phyloP scores from a whole-genome alignment of 2,888 invertebrate species.

The Idaea biselata region DNA sequence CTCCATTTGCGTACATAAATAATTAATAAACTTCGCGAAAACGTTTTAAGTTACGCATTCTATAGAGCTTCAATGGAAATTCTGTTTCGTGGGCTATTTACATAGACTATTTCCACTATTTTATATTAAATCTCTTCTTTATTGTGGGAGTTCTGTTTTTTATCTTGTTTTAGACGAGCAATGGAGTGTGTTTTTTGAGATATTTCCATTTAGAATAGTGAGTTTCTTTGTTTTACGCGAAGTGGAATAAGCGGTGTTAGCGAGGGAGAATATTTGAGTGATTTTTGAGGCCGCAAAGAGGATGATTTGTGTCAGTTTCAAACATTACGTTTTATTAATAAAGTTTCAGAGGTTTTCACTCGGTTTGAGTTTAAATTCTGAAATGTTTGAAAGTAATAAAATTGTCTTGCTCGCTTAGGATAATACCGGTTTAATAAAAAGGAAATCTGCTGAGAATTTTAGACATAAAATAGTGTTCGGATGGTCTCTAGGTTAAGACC shows the following conservation, averaged over 20 bases:
- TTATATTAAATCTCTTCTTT: conserved; percentile 39
- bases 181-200: conserved; percentile 41
- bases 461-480: neutral
- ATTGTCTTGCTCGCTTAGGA: neutral
- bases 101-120: conserved; percentile 30
- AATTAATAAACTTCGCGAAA: conserved; percentile 29
- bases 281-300: conserved; percentile 32
- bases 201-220: conserved; percentile 39
- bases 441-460: neutral
- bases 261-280: conserved; percentile 54
- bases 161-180: conserved; percentile 37
- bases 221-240: conserved; percentile 47
- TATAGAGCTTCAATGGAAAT: conserved; percentile 22
- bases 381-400: conserved; percentile 1
- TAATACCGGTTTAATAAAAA: neutral
- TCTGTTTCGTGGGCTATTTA: conserved; percentile 21
- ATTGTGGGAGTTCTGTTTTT: conserved; percentile 29
- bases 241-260: conserved; percentile 44
- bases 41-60: conserved; percentile 25
- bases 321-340: conserved; percentile 1
- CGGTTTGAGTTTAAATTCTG: neutral
- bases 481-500: neutral
- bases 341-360: neutral
- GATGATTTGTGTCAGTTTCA: neutral
- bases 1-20: conserved; percentile 33